Evolutionary conservation across 2,797 vertebrate genomes (phyloP).

Genomic region (Lophotriccus pileatus): DNA sequence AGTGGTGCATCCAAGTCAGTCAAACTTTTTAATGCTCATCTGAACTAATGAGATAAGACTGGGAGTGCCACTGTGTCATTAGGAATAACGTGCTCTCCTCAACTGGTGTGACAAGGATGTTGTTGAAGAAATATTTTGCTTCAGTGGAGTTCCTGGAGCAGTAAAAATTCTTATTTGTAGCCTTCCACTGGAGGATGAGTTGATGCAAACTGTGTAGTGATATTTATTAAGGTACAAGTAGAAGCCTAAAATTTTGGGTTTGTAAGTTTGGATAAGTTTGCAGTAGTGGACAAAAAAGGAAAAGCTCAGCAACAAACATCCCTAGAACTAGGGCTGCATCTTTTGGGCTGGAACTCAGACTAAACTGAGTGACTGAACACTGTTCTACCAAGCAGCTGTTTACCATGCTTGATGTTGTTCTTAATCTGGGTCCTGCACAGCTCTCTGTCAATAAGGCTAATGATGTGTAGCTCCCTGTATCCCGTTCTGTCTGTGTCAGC

Average conservation of each 20-base stretch:
- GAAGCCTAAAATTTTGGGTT: background rate
- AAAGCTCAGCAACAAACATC: background rate
- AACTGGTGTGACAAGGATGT: background rate
- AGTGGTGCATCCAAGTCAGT: background rate
- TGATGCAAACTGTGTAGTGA: background rate
- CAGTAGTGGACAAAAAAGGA: background rate
- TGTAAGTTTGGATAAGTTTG: background rate
- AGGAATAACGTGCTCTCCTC: background rate
- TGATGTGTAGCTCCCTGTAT: background rate
- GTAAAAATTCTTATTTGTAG: background rate
- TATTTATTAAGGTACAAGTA: background rate
- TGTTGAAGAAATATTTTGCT: background rate
- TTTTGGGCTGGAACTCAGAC: background rate
- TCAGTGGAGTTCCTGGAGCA: background rate
- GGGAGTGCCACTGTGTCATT: background rate
- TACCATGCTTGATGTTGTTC: background rate
- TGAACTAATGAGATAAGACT: background rate
- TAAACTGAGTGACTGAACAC: background rate
- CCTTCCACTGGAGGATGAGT: background rate
- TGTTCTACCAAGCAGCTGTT: background rate
- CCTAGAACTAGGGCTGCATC: background rate
- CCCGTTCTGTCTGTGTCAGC: background rate
- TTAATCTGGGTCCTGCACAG: background rate
- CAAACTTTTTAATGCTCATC: background rate
- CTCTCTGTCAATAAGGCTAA: accelerated